These are phyloP conservation scores for Phrynocephalus versicolor DNA, from an alignment of 2,113 vertebrate species.

Conservation along the genomic window DNA sequence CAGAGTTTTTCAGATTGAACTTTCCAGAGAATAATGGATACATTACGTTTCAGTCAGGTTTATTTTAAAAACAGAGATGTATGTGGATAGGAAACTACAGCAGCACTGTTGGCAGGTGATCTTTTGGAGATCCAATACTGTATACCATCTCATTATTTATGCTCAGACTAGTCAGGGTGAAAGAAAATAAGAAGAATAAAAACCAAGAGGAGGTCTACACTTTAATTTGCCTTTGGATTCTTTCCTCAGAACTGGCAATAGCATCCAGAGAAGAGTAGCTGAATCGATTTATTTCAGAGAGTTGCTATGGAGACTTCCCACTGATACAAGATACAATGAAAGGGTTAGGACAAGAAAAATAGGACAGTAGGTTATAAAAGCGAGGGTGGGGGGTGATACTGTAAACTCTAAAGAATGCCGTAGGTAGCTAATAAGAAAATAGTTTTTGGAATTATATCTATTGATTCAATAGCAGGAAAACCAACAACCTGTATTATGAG, in stretches of 20 bases:
- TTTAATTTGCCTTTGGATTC: constrained; percentile 62
- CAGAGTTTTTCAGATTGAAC: background rate
- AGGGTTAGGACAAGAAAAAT: constrained; percentile 19
- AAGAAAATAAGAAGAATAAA: constrained; percentile 39
- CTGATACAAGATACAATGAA: constrained; percentile 34
- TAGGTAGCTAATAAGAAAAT: background rate
- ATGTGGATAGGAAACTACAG: background rate
- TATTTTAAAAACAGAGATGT: background rate
- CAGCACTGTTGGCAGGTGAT: background rate
- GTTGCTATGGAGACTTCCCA: constrained; percentile 67
- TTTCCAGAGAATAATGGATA: background rate
- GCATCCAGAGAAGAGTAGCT: constrained; percentile 50
- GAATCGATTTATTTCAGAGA: constrained; percentile 58
- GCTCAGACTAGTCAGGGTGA: constrained; percentile 40
- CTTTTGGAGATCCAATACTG: constrained; percentile 18
- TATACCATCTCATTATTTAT: constrained; percentile 34
- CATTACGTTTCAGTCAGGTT: background rate
- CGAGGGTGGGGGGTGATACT: background rate
- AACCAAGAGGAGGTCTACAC: constrained; percentile 49
- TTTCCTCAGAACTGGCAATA: constrained; percentile 58
- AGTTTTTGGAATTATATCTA: constrained; percentile 31
- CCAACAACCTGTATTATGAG: constrained; percentile 35
- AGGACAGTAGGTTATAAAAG: background rate
- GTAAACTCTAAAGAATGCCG: background rate
- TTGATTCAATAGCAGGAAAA: constrained; percentile 17